These are phyloP conservation scores for Bombus affinis DNA, from an alignment of 1,140 invertebrate genomes.

Conservation along the genomic window DNA sequence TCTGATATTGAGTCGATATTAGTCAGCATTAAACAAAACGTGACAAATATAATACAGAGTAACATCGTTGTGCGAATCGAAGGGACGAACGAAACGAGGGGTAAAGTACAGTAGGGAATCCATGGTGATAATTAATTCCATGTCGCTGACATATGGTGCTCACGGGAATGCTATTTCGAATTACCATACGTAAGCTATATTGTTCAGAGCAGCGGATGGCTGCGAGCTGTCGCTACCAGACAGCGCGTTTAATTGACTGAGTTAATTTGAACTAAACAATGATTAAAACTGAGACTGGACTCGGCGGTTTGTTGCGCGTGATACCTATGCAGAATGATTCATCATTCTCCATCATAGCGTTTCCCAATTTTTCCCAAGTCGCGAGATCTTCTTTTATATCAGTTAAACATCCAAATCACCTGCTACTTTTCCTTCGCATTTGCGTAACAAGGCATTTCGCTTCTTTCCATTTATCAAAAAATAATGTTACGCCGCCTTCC, in stretches of 20 bases:
- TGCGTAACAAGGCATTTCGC: background rate
- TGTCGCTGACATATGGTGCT: conserved; percentile 69
- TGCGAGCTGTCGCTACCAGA: conserved; percentile 58
- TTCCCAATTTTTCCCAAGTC: background rate
- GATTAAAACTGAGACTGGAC: conserved; percentile 57
- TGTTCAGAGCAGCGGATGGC: conserved; percentile 49
- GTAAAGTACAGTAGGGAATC: conserved; percentile 48
- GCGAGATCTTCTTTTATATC: background rate
- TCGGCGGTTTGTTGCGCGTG: conserved; percentile 24
- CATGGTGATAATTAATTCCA: conserved; percentile 67
- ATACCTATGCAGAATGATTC: background rate
- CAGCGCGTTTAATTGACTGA: conserved; percentile 65
- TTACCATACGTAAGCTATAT: conserved; percentile 69
- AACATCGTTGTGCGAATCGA: background rate
- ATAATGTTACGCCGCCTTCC: no score
- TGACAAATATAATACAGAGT: background rate
- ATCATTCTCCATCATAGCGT: background rate
- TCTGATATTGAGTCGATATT: background rate
- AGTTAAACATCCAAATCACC: no score
- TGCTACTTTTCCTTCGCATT: no score
- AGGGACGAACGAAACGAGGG: conserved; percentile 34
- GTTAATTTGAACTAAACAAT: conserved; percentile 56
- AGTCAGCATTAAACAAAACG: background rate
- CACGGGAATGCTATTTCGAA: conserved; percentile 66
- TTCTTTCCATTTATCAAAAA: background rate